Evolutionary conservation across 2,113 vertebrate genomes (phyloP).

Genomic region (Willisornis vidua): DNA sequence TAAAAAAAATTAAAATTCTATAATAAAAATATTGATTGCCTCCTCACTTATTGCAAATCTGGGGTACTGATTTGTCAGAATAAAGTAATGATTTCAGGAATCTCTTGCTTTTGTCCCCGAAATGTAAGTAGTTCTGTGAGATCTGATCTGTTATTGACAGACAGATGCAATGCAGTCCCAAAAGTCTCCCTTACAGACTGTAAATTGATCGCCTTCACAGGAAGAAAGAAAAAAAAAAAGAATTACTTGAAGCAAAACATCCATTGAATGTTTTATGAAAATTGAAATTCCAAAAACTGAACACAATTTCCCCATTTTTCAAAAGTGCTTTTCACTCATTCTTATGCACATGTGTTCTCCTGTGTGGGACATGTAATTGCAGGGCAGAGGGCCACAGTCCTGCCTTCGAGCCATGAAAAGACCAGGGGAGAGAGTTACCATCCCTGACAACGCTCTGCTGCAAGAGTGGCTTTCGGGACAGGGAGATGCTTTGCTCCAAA

Average conservation of each 20-base stretch:
- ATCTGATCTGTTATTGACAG: not conserved
- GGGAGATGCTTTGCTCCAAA: not conserved
- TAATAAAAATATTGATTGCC: not conserved
- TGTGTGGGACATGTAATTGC: not conserved
- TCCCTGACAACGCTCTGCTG: not conserved
- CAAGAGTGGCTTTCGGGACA: not conserved
- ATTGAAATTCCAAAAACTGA: not conserved
- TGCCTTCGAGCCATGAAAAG: fast-evolving
- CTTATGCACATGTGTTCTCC: not conserved
- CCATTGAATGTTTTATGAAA: not conserved
- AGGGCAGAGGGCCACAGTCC: not conserved
- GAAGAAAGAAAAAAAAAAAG: fast-evolving
- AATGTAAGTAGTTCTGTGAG: not conserved
- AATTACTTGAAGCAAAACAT: not conserved
- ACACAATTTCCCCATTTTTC: not conserved
- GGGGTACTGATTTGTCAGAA: not conserved
- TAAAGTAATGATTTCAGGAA: not conserved
- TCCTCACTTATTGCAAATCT: not conserved
- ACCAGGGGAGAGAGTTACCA: not conserved
- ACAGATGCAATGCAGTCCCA: not conserved
- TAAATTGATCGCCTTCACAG: not conserved
- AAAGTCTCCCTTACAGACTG: not conserved
- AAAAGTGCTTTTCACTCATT: not conserved
- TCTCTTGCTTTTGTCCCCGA: not conserved
- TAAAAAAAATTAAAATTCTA: not conserved